Evolutionary conservation across 2,888 invertebrate genomes (phyloP), one percentile per base, ranked within the genome.

Genomic region (Thecocarcelia acutangulata): DNA sequence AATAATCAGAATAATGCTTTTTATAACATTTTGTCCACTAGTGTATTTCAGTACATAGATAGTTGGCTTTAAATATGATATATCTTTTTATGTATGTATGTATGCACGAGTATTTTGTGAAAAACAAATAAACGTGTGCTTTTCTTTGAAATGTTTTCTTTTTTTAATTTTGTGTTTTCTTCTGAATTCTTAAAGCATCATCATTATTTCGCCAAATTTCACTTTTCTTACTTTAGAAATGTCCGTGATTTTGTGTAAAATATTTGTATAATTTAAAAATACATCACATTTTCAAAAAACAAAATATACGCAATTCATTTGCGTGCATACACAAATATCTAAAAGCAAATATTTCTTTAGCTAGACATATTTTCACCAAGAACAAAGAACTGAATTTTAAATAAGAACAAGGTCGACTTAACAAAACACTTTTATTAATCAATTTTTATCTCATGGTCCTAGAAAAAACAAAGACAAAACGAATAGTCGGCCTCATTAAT

Each of bases 141-240:
- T 33, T 33, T 3, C 33, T 33, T 3, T 33, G 9, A 33, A 33
- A 33, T 33, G 4, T 33, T 33, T 33, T 9, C 9, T 3, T 33
- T 3, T 37, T 12, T n/a, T n/a, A n/a, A n/a, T n/a, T n/a, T 33
- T 28, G 28, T 15, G n/a, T 21, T 40, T 59, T 42, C 24, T 59
- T n/a, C 1, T 40, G 44, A 59, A 59, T 24, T 11, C 21, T 58
- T 58, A 6, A 13, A 40, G 40, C 40, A 42, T 59, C 59, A 59
- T 24, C 42, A 12, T 46, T 37, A n/a, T 19, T 33, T 64, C 50
- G 13, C n/a, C 50, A 64, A 64, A 64, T 37, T 50, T 64, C 19
- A 37, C 13, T 33, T 50, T 21, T 42, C 19, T 50, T 50, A 21
- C 19, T 37, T 64, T 40, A 50, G 21, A 40, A n/a, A 64, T 5